A percentile compares a stretch with the other conserved stretches of the same genome.
Conservation (phyloP, 2,888 invertebrate genomes). For the Mechanitis messenoides region DNA sequence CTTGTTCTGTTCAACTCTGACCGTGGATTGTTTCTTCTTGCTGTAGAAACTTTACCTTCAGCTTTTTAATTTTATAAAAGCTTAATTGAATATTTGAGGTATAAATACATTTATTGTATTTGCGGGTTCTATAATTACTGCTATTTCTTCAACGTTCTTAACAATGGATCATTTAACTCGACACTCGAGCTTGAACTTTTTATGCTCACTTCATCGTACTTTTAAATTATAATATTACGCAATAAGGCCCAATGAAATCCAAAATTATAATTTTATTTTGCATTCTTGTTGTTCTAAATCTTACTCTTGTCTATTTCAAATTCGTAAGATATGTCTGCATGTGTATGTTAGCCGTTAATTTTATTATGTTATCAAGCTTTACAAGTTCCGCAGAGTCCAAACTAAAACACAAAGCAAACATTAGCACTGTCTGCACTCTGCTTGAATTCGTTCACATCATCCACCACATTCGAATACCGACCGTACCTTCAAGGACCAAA, state of each 20-base stretch:
- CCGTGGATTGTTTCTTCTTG: conserved; percentile 16
- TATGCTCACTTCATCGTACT: not conserved
- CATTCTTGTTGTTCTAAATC: too few species aligned
- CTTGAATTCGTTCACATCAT: conserved; percentile 24
- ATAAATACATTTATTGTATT: not conserved
- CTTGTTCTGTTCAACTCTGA: conserved; percentile 21
- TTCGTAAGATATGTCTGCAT: not conserved
- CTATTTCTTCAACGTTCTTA: not conserved
- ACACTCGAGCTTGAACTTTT: not conserved
- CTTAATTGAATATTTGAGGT: conserved; percentile 14
- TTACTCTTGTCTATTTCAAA: not conserved
- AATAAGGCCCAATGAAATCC: too few species aligned
- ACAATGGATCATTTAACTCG: conserved; percentile 2
- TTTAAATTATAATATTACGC: not conserved
- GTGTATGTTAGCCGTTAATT: conserved; percentile 2
- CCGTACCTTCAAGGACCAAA: conserved; percentile 14
- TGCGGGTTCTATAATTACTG: not conserved
- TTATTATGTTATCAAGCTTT: conserved; percentile 15
- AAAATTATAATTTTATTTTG: too few species aligned
- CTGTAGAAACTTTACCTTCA: conserved; percentile 16
- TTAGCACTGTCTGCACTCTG: conserved; percentile 21
- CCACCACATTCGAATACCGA: conserved; percentile 8
- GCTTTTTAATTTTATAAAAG: conserved; percentile 21
- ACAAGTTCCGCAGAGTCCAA: conserved; percentile 17
- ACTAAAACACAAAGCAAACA: conserved; percentile 25